phyloP scores from a whole-genome alignment of 2,797 vertebrate species.

The Falco naumanni region DNA sequence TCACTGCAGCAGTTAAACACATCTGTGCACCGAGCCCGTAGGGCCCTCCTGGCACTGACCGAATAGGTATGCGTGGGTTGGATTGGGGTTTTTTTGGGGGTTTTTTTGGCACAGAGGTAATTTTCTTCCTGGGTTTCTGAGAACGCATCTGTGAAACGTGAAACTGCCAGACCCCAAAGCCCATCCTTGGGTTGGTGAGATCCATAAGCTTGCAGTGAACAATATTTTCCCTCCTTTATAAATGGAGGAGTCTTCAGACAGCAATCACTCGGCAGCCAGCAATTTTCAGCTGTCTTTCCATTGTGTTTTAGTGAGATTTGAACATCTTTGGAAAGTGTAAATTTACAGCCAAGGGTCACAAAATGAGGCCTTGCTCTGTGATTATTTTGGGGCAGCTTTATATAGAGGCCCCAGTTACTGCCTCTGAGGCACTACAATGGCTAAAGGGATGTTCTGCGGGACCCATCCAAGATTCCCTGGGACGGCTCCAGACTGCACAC shows the following conservation, averaged over 20 bases:
- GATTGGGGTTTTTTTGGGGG: neutral
- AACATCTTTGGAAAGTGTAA: neutral
- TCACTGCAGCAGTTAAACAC: constrained; percentile 4
- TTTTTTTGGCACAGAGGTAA: neutral
- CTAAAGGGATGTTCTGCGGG: neutral
- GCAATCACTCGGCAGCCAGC: neutral
- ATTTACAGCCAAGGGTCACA: neutral
- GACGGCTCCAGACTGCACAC: neutral
- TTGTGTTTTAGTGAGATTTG: neutral
- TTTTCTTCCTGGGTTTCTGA: constrained; percentile 1
- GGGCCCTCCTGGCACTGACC: neutral
- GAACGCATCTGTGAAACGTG: neutral
- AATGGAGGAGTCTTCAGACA: neutral
- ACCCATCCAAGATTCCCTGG: neutral
- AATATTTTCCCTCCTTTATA: constrained; percentile 33
- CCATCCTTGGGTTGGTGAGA: neutral
- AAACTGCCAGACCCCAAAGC: neutral
- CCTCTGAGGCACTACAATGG: neutral
- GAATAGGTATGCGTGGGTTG: neutral
- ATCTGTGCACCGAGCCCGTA: neutral
- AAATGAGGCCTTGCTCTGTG: neutral
- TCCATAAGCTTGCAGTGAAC: neutral
- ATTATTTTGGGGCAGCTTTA: neutral
- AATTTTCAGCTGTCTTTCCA: constrained; percentile 5
- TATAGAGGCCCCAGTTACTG: neutral